phyloP scores from a whole-genome alignment of 2,888 invertebrate species.

The Drosophila sordidula region DNA sequence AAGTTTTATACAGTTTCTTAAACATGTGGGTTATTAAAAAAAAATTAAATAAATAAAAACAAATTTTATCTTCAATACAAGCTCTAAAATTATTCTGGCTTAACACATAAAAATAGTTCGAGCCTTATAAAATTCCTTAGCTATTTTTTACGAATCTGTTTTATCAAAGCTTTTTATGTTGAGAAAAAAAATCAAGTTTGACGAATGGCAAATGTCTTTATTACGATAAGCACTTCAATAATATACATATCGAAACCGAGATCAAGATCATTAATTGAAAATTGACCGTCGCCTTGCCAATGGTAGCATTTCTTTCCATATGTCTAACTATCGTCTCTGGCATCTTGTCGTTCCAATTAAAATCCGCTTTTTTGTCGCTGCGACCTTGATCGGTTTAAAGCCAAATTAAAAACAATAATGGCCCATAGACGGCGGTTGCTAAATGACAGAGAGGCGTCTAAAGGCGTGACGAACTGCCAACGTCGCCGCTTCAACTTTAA shows the following conservation, averaged over 20 bases:
- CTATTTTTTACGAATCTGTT: too few relatives aligned
- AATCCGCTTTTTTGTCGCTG: conserved; percentile 48
- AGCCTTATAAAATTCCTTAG: too few relatives aligned
- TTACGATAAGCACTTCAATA: conserved; percentile 2
- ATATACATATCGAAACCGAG: background rate
- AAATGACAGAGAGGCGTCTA: conserved; percentile 67
- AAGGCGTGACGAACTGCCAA: conserved; percentile 75
- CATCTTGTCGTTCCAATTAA: conserved; percentile 62
- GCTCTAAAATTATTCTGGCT: too few relatives aligned
- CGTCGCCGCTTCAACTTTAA: conserved; percentile 59
- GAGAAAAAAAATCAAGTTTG: too few relatives aligned
- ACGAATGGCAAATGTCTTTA: background rate
- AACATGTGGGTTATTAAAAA: too few relatives aligned
- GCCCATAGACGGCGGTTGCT: conserved; percentile 50
- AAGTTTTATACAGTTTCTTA: too few relatives aligned
- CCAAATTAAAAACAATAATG: conserved; percentile 71
- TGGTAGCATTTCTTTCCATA: conserved; percentile 29
- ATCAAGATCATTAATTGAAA: conserved; percentile 1
- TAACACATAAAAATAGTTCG: too few relatives aligned
- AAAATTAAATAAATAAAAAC: too few relatives aligned
- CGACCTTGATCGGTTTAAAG: conserved; percentile 69
- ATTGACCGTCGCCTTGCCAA: conserved; percentile 16
- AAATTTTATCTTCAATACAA: too few relatives aligned
- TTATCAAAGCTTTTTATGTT: too few relatives aligned
- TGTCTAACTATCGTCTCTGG: conserved; percentile 35